phyloP scores from a whole-genome alignment of 2,113 vertebrate species.

The Chionis minor region DNA sequence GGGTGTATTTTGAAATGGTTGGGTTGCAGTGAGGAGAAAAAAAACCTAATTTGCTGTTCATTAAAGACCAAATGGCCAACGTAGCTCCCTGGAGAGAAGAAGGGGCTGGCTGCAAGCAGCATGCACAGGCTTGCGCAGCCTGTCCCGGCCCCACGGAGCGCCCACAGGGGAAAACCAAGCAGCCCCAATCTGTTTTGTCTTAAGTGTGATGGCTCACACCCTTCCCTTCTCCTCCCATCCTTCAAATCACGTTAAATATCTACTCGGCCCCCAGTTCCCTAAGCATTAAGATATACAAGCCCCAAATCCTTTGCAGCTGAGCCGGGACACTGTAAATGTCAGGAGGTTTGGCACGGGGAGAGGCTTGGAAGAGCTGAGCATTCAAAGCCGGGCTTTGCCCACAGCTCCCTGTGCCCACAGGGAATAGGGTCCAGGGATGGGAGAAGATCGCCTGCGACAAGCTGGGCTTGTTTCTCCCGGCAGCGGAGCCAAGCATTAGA shows the following conservation, averaged over 20 bases:
- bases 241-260: neutral
- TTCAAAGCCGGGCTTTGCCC: neutral
- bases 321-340: neutral
- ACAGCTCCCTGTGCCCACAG: rapidly evolving
- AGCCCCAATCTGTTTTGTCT: neutral
- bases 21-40: neutral
- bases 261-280: neutral
- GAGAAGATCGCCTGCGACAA: neutral
- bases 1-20: neutral
- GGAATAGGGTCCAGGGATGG: neutral
- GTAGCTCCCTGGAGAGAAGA: neutral
- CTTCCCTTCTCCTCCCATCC: neutral
- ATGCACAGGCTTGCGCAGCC: rapidly evolving
- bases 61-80: neutral
- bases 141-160: rapidly evolving
- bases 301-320: neutral
- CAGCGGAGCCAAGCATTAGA: neutral
- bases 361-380: rapidly evolving
- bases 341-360: neutral
- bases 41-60: neutral
- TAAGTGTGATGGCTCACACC: too few species aligned
- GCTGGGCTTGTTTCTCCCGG: neutral
- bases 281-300: neutral
- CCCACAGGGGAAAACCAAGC: neutral
- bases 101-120: neutral